These are phyloP conservation scores for Amitus sp. DNA, from an alignment of 2,888 invertebrate genomes.

Conservation along the genomic window DNA sequence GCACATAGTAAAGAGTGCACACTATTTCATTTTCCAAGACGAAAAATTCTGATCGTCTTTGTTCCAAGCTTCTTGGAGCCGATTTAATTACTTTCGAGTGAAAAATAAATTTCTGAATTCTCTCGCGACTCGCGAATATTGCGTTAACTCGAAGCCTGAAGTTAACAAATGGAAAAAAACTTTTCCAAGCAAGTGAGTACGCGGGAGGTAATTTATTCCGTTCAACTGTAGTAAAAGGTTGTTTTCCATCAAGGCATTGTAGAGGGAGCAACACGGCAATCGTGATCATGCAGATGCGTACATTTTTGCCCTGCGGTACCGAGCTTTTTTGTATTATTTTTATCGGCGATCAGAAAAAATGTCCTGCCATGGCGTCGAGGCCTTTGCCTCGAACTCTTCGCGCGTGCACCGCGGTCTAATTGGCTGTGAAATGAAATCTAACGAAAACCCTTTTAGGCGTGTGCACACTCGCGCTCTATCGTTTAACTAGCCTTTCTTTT, in stretches of 20 bases:
- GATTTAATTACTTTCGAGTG: no score
- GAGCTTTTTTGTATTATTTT: constrained; percentile 41
- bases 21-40: no score
- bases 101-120: no score
- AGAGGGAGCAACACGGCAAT: constrained; percentile 51
- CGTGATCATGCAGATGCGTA: constrained; percentile 54
- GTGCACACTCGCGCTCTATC: constrained; percentile 58
- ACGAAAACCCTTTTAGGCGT: constrained; percentile 66
- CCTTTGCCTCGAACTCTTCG: constrained; percentile 36
- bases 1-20: no score
- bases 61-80: no score
- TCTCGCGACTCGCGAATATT: no score
- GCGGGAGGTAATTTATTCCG: no score
- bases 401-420: constrained; percentile 50
- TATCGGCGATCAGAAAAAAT: not conserved
- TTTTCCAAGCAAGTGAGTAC: no score
- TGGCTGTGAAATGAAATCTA: constrained; percentile 66
- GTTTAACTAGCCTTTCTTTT: constrained; percentile 41
- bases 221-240: no score
- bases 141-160: no score
- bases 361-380: constrained; percentile 5
- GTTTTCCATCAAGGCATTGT: constrained; percentile 23
- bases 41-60: no score
- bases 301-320: constrained; percentile 56
- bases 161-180: no score